Evolutionary conservation across 2,888 invertebrate species (phyloP).

Genomic region (Elaeidobius kamerunicus): DNA sequence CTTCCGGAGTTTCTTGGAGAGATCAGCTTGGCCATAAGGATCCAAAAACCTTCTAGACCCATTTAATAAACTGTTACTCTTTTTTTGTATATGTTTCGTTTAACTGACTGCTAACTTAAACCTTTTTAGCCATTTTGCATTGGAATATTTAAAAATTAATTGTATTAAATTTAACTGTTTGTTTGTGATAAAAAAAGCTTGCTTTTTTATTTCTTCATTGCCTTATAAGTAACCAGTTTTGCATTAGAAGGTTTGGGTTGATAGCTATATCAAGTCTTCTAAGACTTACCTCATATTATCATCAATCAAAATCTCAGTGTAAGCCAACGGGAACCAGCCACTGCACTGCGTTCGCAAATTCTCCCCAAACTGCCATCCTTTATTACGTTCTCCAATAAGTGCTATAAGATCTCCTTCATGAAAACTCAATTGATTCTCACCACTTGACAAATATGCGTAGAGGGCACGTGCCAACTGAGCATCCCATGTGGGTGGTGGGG

Average conservation of each 20-base stretch:
- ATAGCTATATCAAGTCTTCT: no score
- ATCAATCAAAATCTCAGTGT: conserved; percentile 73
- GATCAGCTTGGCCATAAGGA: no score
- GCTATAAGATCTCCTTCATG: conserved; percentile 87
- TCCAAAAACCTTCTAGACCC: no score
- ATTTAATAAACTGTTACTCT: no score
- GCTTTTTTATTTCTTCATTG: no score
- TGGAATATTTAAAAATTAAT: no score
- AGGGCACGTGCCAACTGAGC: conserved; percentile 79
- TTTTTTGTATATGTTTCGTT: no score
- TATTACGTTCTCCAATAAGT: conserved; percentile 84
- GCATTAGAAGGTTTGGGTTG: conserved; percentile 27
- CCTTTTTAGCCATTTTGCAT: no score
- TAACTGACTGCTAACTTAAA: no score
- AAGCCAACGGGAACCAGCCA: conserved; percentile 96
- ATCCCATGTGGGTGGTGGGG: conserved; percentile 59
- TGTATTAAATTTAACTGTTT: no score
- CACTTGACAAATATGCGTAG: conserved; percentile 84
- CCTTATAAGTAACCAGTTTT: neutral
- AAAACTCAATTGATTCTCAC: conserved; percentile 90
- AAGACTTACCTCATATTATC: conserved; percentile 59
- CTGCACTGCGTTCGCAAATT: conserved; percentile 87
- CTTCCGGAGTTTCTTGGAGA: no score
- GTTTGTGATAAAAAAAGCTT: no score
- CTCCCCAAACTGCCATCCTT: conserved; percentile 98